Evolutionary conservation across 2,113 vertebrate species (phyloP).

Genomic region (Capra hircus): DNA sequence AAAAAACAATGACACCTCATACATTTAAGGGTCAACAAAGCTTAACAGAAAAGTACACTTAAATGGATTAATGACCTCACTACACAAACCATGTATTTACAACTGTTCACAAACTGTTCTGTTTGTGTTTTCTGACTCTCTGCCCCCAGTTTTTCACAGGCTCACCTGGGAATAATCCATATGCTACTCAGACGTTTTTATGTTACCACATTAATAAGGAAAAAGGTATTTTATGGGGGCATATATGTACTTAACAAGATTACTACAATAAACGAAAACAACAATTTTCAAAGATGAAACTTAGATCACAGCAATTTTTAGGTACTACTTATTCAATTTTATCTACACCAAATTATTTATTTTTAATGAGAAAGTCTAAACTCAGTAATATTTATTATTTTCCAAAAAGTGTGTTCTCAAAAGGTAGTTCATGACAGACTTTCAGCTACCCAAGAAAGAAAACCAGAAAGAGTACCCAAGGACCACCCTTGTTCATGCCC

Average conservation of each 20-base stretch:
- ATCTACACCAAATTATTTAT: not conserved
- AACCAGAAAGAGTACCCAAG: not conserved
- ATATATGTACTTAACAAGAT: not conserved
- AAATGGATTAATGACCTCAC: not conserved
- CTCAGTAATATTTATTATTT: not conserved
- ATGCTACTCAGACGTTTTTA: not conserved
- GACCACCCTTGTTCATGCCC: not conserved
- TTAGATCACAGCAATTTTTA: not conserved
- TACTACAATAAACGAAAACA: not conserved
- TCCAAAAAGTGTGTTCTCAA: not conserved
- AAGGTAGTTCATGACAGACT: not conserved
- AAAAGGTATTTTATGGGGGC: not conserved
- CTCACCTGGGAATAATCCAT: not conserved
- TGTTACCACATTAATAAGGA: not conserved
- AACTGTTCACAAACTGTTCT: not conserved
- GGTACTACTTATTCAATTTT: not conserved
- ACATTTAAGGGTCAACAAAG: not conserved
- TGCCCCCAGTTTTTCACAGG: not conserved
- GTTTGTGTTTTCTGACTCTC: not conserved
- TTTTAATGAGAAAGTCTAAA: conserved; percentile 28
- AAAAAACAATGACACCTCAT: not conserved
- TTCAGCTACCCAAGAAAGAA: not conserved
- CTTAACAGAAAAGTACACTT: not conserved
- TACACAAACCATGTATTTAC: not conserved
- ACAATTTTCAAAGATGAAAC: not conserved